Evolutionary conservation across 1,140 invertebrate genomes (phyloP), one percentile per base, ranked within the genome.

Genomic region (Rhagoletis zephyria): DNA sequence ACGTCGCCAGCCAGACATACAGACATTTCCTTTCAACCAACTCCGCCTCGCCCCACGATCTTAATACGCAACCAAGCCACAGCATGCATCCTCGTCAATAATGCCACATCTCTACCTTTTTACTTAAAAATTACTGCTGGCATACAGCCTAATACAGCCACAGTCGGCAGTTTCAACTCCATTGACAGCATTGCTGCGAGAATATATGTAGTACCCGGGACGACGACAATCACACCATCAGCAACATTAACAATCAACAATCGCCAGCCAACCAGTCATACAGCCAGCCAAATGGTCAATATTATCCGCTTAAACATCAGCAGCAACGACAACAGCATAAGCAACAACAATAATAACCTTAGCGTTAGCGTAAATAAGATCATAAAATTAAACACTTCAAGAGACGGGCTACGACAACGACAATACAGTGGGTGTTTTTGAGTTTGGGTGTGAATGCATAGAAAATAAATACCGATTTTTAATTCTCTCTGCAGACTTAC

Each of bases 211-310:
- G 59, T 67, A 30, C 14, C 4, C 40, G 40, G 12, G 65, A 67
- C 42, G 10, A 30, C 10, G 48, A 81, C 74, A 56, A 81, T 81
- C 74, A 59, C 48, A 81, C 74, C 45, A 81, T 81, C 74, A 81
- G 48, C 74, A 42, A 81, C 74, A 81, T 81, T 81, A 81, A 59
- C 74, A 81, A 81, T 81, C 74, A 81, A 81, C 74, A 81, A 81
- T 56, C 74, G 74, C 48, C 74, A 81, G 48, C 74, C 16, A 81
- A 48, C 74, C n/a, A 48, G 45, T 42, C 51, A 81, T 48, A 81
- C 56, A 56, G 56, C 56, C 74, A 45, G 74, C 74, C 56, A 56
- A 81, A 81, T 19, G 48, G 56, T 81, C 42, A 81, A n/a, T n/a
- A 81, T 45, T 48, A n/a, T 56, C 74, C n/a, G n/a, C 74, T 56